phyloP scores from a whole-genome alignment of 2,113 vertebrate genomes.

The Plecotus auritus region DNA sequence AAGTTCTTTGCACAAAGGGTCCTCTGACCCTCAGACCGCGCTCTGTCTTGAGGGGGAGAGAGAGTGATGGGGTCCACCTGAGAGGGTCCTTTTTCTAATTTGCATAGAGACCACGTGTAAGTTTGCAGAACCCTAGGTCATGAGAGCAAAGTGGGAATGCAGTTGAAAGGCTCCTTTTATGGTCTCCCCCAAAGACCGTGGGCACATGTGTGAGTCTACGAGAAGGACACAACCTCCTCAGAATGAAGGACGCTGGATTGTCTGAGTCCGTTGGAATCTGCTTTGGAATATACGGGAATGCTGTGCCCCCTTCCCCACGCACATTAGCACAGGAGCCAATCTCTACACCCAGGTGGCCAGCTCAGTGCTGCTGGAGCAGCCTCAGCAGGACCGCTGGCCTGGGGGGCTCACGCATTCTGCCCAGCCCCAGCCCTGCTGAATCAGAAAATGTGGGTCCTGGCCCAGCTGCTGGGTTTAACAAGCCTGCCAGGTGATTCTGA shows the following conservation, averaged over 20 bases:
- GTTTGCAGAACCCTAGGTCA: neutral
- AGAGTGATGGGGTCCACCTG: neutral
- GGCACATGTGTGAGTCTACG: neutral
- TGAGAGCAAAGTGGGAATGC: neutral
- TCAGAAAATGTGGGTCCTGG: neutral
- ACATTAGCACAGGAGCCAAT: neutral
- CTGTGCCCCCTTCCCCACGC: neutral
- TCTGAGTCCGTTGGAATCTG: neutral
- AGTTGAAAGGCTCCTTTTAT: neutral
- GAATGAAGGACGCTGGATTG: neutral
- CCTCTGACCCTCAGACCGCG: neutral
- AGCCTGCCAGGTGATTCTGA: neutral
- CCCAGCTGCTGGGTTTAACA: neutral
- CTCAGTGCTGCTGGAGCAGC: neutral
- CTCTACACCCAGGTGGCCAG: neutral
- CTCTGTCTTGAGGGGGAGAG: neutral
- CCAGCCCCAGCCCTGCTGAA: neutral
- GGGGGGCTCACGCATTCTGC: neutral
- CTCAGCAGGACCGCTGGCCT: neutral
- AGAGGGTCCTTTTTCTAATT: neutral
- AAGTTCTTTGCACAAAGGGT: neutral
- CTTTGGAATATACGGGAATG: neutral
- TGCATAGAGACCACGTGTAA: neutral
- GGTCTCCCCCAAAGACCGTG: neutral
- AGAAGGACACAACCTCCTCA: neutral